Percentiles rank a stretch among this genome's conserved stretches.
Conservation (phyloP, 2,113 vertebrate species). For the Lamprotornis superbus region DNA sequence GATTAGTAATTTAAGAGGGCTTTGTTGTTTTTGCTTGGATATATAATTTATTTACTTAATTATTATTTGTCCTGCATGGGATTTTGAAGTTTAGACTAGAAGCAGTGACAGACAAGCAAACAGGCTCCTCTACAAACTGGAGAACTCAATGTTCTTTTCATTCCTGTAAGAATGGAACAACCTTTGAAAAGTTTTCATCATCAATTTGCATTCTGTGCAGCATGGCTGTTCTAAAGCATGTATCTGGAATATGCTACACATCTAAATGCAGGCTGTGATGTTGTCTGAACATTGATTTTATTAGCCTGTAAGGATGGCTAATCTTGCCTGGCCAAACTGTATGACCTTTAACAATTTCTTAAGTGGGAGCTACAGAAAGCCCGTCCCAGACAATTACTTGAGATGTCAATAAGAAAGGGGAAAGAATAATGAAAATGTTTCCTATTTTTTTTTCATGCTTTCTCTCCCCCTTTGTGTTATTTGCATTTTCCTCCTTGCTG, state of each 20-base stretch:
- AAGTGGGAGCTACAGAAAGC: not conserved
- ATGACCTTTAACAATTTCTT: slow-evolving; percentile 26
- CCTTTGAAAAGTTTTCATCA: not conserved
- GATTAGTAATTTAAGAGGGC: not conserved
- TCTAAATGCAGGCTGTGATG: not conserved
- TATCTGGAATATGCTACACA: not conserved
- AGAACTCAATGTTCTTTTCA: not conserved
- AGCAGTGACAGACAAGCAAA: not conserved
- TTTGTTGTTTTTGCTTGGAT: not conserved
- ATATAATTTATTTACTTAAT: not conserved
- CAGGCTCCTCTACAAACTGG: not conserved
- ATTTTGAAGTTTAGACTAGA: not conserved
- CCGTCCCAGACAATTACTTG: not conserved
- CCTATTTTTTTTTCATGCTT: not conserved
- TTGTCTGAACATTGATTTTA: not conserved
- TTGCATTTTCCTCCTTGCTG: not conserved
- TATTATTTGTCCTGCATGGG: not conserved
- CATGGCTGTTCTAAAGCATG: not conserved
- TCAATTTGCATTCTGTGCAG: not conserved
- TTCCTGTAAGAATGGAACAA: not conserved
- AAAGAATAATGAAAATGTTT: not conserved
- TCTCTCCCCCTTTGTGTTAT: not conserved
- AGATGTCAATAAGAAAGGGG: not conserved
- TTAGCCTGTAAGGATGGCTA: slow-evolving; percentile 4
- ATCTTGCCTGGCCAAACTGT: not conserved